Conservation (phyloP, 2,113 vertebrate species). For the Canis aureus region DNA sequence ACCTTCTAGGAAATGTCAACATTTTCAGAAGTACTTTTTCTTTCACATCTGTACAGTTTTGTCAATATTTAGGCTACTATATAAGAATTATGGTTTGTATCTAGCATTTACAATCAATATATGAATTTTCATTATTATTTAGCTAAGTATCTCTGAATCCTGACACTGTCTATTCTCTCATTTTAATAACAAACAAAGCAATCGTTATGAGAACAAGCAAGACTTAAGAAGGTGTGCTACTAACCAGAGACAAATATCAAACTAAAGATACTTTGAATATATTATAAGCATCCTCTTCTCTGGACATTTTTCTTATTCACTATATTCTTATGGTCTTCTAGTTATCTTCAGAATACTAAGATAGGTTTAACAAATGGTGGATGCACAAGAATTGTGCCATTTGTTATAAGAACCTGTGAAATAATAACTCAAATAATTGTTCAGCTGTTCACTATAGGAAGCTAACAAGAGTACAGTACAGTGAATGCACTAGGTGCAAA, state of each 20-base stretch:
- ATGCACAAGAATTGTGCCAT: background rate
- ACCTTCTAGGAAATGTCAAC: slow-evolving; percentile 56
- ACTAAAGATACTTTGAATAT: background rate
- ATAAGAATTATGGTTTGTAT: slow-evolving; percentile 33
- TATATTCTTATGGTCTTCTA: background rate
- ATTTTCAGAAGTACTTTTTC: slow-evolving; percentile 63
- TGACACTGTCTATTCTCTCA: slow-evolving; percentile 32
- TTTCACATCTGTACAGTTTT: slow-evolving; percentile 58
- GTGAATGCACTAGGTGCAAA: background rate
- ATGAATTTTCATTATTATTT: slow-evolving; percentile 63
- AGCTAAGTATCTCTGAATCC: slow-evolving; percentile 47
- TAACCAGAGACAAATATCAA: slow-evolving; percentile 34
- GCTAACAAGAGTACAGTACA: background rate
- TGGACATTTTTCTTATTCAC: slow-evolving; percentile 30
- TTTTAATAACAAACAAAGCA: slow-evolving; percentile 47
- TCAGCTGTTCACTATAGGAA: slow-evolving; percentile 5
- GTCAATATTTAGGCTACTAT: slow-evolving; percentile 47
- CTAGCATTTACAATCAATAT: slow-evolving; percentile 62
- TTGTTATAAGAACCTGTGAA: background rate
- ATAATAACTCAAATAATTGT: background rate
- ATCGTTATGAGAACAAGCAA: slow-evolving; percentile 58
- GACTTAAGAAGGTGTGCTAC: background rate
- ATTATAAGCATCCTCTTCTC: background rate
- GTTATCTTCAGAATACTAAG: slow-evolving; percentile 55
- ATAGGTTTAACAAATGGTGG: slow-evolving; percentile 44